Percentiles rank a stretch among this genome's conserved stretches.
These are phyloP conservation scores for Carduelis carduelis DNA, from an alignment of 2,797 vertebrate species.

Conservation along the genomic window DNA sequence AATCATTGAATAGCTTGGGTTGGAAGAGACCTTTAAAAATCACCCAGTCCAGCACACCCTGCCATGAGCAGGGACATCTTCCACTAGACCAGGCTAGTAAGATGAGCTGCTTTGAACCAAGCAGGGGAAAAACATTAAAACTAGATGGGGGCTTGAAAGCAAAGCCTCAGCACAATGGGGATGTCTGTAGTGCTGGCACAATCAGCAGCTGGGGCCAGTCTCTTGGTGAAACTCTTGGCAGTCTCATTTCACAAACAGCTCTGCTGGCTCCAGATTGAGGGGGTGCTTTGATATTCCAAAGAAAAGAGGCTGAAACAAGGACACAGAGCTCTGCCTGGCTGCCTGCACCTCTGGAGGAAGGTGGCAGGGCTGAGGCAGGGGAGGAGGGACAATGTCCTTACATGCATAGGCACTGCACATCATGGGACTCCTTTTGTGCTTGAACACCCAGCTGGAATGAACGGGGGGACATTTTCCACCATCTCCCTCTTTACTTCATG, in stretches of 20 bases:
- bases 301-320: neutral
- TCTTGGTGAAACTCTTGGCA: neutral
- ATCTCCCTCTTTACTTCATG: neutral
- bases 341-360: neutral
- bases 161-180: neutral
- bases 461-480: neutral
- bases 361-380: neutral
- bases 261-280: neutral
- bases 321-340: neutral
- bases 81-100: neutral
- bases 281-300: neutral
- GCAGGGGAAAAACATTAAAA: neutral
- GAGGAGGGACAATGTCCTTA: neutral
- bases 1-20: neutral
- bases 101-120: neutral
- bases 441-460: neutral
- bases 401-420: neutral
- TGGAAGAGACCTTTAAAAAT: neutral
- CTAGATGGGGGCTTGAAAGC: neutral
- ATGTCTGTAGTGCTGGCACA: neutral
- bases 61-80: neutral
- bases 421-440: neutral
- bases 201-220: neutral
- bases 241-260: neutral
- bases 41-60: neutral